Conservation (phyloP, 1,140 invertebrate species). For the Musca vetustissima region DNA sequence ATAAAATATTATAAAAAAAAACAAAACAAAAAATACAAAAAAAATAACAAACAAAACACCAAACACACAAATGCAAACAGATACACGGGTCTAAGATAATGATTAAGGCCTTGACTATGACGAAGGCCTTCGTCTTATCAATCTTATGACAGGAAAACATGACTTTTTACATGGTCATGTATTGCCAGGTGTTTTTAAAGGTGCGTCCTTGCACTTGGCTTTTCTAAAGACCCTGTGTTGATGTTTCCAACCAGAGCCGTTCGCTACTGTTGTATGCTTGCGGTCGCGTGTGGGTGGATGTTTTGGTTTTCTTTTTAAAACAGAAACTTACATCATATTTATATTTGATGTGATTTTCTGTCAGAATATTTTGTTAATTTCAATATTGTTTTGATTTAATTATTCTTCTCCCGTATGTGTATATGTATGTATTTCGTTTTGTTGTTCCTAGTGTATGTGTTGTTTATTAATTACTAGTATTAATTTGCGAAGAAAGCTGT, state of each 20-base stretch:
- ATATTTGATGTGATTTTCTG: not conserved
- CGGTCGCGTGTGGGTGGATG: not conserved
- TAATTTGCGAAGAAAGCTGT: too few species aligned
- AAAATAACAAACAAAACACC: not conserved
- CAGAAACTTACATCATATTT: constrained; percentile 14
- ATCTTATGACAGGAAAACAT: not conserved
- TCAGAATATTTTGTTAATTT: not conserved
- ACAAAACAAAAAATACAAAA: constrained; percentile 2
- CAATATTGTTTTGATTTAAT: not conserved
- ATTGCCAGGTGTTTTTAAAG: not conserved
- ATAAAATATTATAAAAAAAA: constrained; percentile 14
- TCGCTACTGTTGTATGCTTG: too few species aligned
- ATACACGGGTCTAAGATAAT: not conserved
- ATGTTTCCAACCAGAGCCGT: too few species aligned
- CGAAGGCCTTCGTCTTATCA: not conserved
- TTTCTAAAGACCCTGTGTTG: too few species aligned
- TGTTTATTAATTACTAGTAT: too few species aligned
- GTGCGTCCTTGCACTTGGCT: constrained; percentile 13
- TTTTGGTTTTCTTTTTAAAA: constrained; percentile 2
- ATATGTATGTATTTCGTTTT: too few species aligned
- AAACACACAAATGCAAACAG: not conserved
- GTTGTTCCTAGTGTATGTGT: too few species aligned
- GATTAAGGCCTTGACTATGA: constrained; percentile 14
- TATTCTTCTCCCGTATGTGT: not conserved
- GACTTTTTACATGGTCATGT: constrained; percentile 7